Base-by-base conservation (phyloP, 1,140 invertebrate species). In the Spodoptera litura region DNA sequence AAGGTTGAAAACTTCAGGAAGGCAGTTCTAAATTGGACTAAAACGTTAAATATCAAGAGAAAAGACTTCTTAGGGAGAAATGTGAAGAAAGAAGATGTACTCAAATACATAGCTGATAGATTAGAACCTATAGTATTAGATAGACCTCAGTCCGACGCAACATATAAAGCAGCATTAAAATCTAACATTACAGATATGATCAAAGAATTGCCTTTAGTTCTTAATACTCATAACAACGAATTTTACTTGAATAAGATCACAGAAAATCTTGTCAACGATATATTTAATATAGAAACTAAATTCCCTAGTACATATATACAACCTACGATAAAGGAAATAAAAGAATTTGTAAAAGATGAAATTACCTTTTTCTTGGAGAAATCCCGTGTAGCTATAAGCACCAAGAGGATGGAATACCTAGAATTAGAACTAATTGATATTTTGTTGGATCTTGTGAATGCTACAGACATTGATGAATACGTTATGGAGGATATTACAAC, bases 121-220 rank as follows among this genome's bases (percentile, higher is more conserved):
- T n/a, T 81, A 75, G 76, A 78, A 74, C 76, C 80, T 0, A 56
- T 73, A 9, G 66, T 78, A 44, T 55, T 71, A 27, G 58, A 70
- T 13, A 78, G 71, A 52, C 53, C 59, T 15, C 44, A 31, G 6
- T 73, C 53, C 25, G 56, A 75, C 27, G 20, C 25, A 51, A 64
- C 78, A 52, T 78, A 70, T 15, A 81, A 74, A 62, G 31, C n/a
- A 13, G 25, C 38, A 12, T 64, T 81, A 13, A 74, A 75, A 75
- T 44, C 15, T 49, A 70, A 59, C 25, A 74, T 81, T 0, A 20
- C 31, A 20, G 44, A 78, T 6, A 61, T 78, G 4, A 53, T 81
- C 20, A 44, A 78, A 38, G 80, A 78, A 13, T 61, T 81, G 4
- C 76, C 80, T 4, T 15, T 78, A 68, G 31, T 49, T 11, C 27